Evolutionary conservation across 1,140 invertebrate species (phyloP).

Genomic region (Telenomus remus): DNA sequence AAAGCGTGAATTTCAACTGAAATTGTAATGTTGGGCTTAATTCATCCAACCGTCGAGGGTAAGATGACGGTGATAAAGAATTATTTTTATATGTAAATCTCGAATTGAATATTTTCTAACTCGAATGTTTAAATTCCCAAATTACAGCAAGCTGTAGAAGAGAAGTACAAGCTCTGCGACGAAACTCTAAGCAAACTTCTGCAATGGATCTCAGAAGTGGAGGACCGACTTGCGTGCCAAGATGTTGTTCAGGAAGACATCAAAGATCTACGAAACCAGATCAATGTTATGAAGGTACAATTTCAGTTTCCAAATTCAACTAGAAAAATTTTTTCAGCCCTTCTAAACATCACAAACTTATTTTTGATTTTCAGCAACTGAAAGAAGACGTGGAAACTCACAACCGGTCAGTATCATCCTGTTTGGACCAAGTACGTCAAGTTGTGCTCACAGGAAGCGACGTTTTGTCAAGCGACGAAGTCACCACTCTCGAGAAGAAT

Average conservation of each 20-base stretch:
- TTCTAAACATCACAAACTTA: no score
- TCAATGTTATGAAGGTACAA: constrained; percentile 86
- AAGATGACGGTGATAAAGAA: constrained; percentile 61
- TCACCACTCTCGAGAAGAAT: constrained; percentile 88
- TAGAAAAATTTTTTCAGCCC: not conserved
- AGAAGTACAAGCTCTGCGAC: constrained; percentile 93
- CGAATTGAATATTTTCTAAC: not conserved
- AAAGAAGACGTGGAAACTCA: constrained; percentile 94
- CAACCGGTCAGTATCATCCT: constrained; percentile 88
- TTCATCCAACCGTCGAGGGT: constrained; percentile 61
- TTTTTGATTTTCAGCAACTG: constrained; percentile 85
- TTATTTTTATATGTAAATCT: constrained; percentile 1
- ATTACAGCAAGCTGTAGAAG: constrained; percentile 93
- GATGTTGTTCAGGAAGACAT: constrained; percentile 91
- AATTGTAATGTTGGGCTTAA: no score
- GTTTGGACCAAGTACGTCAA: constrained; percentile 93
- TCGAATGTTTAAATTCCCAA: not conserved
- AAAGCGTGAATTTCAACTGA: no score
- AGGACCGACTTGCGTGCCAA: constrained; percentile 90
- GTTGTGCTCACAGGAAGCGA: constrained; percentile 92
- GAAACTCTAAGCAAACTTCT: constrained; percentile 89
- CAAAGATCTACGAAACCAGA: constrained; percentile 91
- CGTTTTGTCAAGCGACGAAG: constrained; percentile 91
- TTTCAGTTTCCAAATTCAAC: not conserved
- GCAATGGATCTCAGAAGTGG: constrained; percentile 90